These are phyloP conservation scores for Lepus townsendii DNA, from an alignment of 2,797 vertebrate species.

Conservation along the genomic window DNA sequence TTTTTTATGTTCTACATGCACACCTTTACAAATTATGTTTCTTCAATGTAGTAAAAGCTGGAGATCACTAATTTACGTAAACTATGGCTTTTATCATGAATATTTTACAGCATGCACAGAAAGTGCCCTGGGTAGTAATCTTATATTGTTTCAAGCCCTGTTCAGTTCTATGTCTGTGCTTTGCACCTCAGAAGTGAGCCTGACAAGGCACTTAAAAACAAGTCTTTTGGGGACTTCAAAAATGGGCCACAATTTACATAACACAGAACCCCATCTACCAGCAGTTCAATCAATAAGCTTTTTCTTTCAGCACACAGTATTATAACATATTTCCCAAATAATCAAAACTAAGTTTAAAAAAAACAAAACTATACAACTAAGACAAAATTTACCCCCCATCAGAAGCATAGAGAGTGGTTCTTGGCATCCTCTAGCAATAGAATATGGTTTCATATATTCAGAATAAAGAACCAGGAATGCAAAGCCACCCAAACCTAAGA, in stretches of 20 bases:
- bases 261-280: slow-evolving; percentile 85
- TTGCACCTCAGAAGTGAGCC: slow-evolving; percentile 89
- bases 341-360: slow-evolving; percentile 64
- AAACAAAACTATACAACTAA: slow-evolving; percentile 81
- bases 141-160: slow-evolving; percentile 87
- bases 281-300: slow-evolving; percentile 82
- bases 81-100: slow-evolving; percentile 89
- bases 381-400: slow-evolving; percentile 84
- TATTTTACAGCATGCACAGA: slow-evolving; percentile 86
- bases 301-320: slow-evolving; percentile 83
- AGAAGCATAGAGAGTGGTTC: slow-evolving; percentile 86
- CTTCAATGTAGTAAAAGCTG: slow-evolving; percentile 88
- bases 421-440: slow-evolving; percentile 84
- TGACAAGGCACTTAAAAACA: slow-evolving; percentile 91
- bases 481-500: slow-evolving; percentile 72
- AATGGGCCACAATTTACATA: slow-evolving; percentile 85
- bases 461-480: slow-evolving; percentile 72
- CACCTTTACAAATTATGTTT: slow-evolving; percentile 85
- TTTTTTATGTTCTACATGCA: slow-evolving; percentile 81
- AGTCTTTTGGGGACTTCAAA: slow-evolving; percentile 86
- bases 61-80: slow-evolving; percentile 88
- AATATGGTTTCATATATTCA: slow-evolving; percentile 77
- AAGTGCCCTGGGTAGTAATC: slow-evolving; percentile 87
- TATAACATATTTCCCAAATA: slow-evolving; percentile 79
- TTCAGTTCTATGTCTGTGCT: slow-evolving; percentile 88